These are phyloP conservation scores for Lycocorax pyrrhopterus DNA, from an alignment of 2,113 vertebrate species.

Conservation along the genomic window DNA sequence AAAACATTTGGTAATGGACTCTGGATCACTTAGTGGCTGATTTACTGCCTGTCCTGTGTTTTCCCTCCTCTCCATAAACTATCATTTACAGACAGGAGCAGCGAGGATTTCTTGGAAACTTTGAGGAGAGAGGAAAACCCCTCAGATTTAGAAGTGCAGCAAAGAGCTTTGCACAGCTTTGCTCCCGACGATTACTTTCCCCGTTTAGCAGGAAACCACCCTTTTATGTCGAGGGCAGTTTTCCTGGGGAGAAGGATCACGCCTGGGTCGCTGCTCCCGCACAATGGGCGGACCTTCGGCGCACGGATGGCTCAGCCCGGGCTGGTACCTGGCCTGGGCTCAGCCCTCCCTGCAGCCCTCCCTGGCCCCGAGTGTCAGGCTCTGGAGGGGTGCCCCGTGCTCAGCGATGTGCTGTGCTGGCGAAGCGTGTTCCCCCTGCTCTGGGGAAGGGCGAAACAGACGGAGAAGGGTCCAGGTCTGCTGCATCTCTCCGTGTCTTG, in stretches of 20 bases:
- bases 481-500: fast-evolving
- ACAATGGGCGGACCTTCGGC: not conserved
- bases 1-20: conserved; percentile 38
- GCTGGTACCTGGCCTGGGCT: not conserved
- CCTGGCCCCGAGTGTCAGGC: not conserved
- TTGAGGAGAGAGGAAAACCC: not conserved
- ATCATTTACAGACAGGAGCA: not conserved
- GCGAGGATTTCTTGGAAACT: not conserved
- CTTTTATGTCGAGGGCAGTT: not conserved
- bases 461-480: not conserved
- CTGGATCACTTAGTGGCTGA: conserved; percentile 24
- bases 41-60: conserved; percentile 16
- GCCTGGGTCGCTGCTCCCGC: not conserved
- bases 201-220: not conserved
- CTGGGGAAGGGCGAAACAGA: not conserved
- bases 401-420: not conserved
- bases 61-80: not conserved
- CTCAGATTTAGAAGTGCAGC: not conserved
- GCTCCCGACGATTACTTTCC: not conserved
- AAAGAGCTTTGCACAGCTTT: not conserved
- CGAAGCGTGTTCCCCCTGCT: not conserved
- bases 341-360: not conserved
- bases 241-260: not conserved
- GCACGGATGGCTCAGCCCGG: not conserved
- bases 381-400: not conserved